Base-by-base conservation (phyloP, 37 sponge, comb jelly and placozoan genomes). In the Mnemiopsis leidyi region DNA sequence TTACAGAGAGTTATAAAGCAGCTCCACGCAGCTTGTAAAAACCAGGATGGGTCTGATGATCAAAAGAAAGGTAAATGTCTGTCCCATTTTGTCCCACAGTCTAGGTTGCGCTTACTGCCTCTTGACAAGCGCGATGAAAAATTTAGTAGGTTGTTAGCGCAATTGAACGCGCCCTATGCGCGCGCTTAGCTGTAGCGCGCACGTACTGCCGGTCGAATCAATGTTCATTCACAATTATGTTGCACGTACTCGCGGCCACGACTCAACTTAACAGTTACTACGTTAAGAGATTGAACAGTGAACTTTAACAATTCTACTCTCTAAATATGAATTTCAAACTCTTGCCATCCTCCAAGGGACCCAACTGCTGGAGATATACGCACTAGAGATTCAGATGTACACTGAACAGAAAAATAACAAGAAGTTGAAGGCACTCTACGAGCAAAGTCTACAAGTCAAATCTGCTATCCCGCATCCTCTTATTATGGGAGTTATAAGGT, bases 321-420 rank as follows among this genome's bases (percentile, higher is more conserved):
- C 61, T 5, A 48, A 48, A 48, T 48, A 48, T 48, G 9, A 48
- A 5, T 48, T 48, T 48, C 13, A 48, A 48, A 48, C 61, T 13
- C 13, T 48, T 18, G 13, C 13, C 5, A 48, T 48, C 61, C 13
- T 48, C 61, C 82, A 21, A 82, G 99, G 99, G 5, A 98, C 99
- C 0, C 97, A 97, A 76, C 93, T 98, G 35, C 93, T 98, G 68
- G 99, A 98, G 83, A 95, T 95, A 23, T 98, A 98, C 83, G 99
- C 99, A 9, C 95, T 98, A 24, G 99, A 98, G 92, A 98, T 98
- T 69, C 99, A 98, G 93, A 98, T 98, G 99, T 98, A 96, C 94
- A 98, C 99, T 0, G 97, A 95, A 35, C 99, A 98, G 95, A 98
- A 98, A 94, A 96, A 98, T 69, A 96, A 95, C 93, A 97, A 98